Base-by-base conservation (phyloP, 2,113 vertebrate species). In the Oncorhynchus keta region DNA sequence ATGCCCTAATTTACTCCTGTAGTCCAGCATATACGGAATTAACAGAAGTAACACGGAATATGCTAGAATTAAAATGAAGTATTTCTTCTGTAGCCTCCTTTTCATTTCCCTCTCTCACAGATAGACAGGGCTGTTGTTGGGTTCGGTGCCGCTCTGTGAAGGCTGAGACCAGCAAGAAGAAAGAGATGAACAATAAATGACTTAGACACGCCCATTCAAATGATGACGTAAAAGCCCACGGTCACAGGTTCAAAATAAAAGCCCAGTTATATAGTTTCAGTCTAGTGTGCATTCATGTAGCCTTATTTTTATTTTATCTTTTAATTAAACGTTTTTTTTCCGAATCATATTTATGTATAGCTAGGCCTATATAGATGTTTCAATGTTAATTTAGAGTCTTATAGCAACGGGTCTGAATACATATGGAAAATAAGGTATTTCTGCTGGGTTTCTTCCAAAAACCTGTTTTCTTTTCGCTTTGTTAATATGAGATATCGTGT, bases 31-130 rank as follows among this genome's bases (percentile, higher is more conserved):
- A 79, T 93, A 94, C 0, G 93, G 93, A 76, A 98, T 89, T 26
- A 96, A 79, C 39, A 99, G 92, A 62, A 98, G 92, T 74, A 97
- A 70, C 70, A 95, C 92, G 1, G 96, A 95, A 84, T 98, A 99
- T 9, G 94, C 90, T 64, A 94, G 88, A 75, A 99, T 92, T 62
- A 95, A 71, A 28, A 96, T 83, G 76, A 95, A 85, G 65, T 95
- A 95, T 81, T 96, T 96, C 71, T 95, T 96, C 22, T 94, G 93
- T 30, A 94, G 82, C 88, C 91, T 86, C 89, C 91, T 90, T 92
- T 94, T 95, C 94, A 95, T 95, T 70, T 89, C 92, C 88, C 77
- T 20, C 70, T 76, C 20, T 57, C 73, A 18, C 70, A 48, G 67
- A 5, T 66, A 51, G 67, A 62, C 4, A 57, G 72, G 45, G 22